Evolutionary conservation across 2,888 invertebrate genomes (phyloP), one percentile per base, ranked within the genome.

Genomic region (Andrena bicolor): DNA sequence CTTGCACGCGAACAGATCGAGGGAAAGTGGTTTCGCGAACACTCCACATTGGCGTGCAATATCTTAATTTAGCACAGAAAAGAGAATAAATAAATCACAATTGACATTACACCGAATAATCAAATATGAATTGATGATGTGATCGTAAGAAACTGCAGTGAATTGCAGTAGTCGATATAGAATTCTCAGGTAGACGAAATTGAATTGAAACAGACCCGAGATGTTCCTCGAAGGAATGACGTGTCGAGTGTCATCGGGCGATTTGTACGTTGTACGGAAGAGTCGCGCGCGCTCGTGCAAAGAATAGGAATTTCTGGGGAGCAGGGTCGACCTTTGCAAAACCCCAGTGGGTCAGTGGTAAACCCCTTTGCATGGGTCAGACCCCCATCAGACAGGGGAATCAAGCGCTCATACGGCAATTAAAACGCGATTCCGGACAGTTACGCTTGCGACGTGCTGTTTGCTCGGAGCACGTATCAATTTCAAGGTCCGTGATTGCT

Each of bases 321-420:
- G 60, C 49, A 63, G 78, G 74, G 79, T 76, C 81, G 87, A 86
- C 88, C 88, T 86, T 60, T 71, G 78, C 65, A 83, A 88, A 84
- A 85, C 66, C 89, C 91, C 83, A 90, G 83, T 91, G 90, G 91
- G 91, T 91, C 91, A 91, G 80, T 89, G 90, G 89, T 86, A 87
- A 90, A 90, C 77, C 91, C 89, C 74, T 88, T 87, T 87, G 86
- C 87, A 88, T 85, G 85, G 85, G 82, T 85, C 82, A 89, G 82
- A 86, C 85, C 88, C 86, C 90, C 84, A 89, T 89, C 84, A 77
- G 73, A 83, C 60, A 79, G 70, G 87, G 86, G 88, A 91, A 92
- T 93, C 90, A 91, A 90, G 86, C 84, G 82, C 87, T 89, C 83
- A 86, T 80, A 84, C 86, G 76, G 86, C 90, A 88, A 91, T 91